Evolutionary conservation across 2,888 invertebrate genomes (phyloP), one percentile per base, ranked within the genome.

Genomic region (Mythimna ferrago): DNA sequence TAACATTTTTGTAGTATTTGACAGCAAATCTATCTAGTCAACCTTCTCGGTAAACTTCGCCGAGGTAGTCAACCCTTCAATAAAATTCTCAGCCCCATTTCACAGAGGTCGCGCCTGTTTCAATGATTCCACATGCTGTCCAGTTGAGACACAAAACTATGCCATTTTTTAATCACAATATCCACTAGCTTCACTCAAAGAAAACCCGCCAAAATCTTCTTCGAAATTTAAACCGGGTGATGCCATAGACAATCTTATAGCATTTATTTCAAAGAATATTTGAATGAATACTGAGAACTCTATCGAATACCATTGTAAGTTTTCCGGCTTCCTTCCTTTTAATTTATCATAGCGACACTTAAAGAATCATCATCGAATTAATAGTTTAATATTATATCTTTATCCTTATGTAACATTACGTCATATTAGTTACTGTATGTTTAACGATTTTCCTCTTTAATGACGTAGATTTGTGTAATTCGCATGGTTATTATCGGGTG

Each of bases 321-420:
- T 64, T 58, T 64, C 68, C 65, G 32, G 19, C 58, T 63, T 78
- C 79, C 68, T 73, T 78, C 68, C 68, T 61, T 19, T 65, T 73
- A 2, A 32, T 72, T 73, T 44, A 78, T 72, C 19, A 51, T 32
- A 26, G n/a, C 6, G 53, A 48, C 9, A 76, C 44, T 63, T 51
- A 56, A 11, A 67, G 53, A 73, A 21, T 73, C 57, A 57, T 73
- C 67, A 48, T 60, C 51, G 19, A 60, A 65, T 60, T 72, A 71
- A 54, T 61, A 58, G 10, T 51, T 44, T 44, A 35, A 56, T 35
- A 35, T 54, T 35, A 35, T 54, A 68, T 44, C 11, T 11, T 41
- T 78, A 63, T 74, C 74, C 80, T 70, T 70, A 70, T 44, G 44
- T 66, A 73, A 73, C 19, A 16, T 68, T 66, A 73, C 58, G 79